Conservation (phyloP, 2,797 vertebrate species). For the Dicrostonyx torquatus region DNA sequence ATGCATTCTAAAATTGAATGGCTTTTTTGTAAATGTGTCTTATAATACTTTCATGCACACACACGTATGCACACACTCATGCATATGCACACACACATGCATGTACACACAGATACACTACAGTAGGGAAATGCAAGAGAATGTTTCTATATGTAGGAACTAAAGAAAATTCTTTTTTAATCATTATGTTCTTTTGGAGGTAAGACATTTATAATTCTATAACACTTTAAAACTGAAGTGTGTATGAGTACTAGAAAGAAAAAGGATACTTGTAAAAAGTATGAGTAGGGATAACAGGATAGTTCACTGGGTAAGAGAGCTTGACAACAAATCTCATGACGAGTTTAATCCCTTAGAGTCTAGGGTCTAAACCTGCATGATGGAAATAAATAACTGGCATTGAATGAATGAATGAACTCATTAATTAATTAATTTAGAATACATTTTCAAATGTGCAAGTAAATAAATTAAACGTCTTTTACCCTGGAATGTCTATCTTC, state of each 20-base stretch:
- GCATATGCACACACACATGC: background rate
- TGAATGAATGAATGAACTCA: background rate
- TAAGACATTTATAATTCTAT: conserved; percentile 40
- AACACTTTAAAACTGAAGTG: conserved; percentile 46
- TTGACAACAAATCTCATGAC: background rate
- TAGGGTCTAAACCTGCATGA: background rate
- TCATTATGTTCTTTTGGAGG: conserved; percentile 39
- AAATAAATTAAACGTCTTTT: background rate
- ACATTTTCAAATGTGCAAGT: background rate
- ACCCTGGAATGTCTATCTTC: background rate
- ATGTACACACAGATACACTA: background rate
- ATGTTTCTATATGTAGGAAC: background rate
- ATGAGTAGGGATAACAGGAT: background rate
- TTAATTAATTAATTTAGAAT: background rate
- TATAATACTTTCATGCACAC: background rate
- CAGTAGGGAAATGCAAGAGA: background rate
- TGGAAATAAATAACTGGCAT: background rate
- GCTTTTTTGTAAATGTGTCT: conserved; percentile 29
- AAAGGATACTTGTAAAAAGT: background rate
- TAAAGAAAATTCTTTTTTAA: conserved; percentile 8
- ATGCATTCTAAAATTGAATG: background rate
- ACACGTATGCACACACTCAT: background rate
- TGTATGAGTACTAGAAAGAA: background rate
- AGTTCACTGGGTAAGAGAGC: background rate
- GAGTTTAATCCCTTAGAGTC: background rate